A percentile compares a stretch with the other conserved stretches of the same genome.
Conservation (phyloP, 2,797 vertebrate species). For the Sphenopsis melanotis region DNA sequence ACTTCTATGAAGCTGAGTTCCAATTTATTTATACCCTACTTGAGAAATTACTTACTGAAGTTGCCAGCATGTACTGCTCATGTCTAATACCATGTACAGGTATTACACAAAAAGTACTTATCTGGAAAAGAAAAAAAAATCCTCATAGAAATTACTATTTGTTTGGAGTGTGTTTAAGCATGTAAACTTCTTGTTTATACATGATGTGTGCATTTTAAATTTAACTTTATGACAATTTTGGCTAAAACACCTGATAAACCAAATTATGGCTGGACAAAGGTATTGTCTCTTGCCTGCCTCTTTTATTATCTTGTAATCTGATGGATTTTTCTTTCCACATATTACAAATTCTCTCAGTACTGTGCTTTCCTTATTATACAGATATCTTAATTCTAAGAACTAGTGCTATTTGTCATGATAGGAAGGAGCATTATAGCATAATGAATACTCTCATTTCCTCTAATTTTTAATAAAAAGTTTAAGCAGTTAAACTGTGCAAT, state of each 20-base stretch:
- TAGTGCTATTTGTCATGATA: slow-evolving; percentile 43
- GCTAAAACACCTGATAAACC: neutral
- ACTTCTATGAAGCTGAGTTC: neutral
- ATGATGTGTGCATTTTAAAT: neutral
- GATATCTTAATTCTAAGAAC: slow-evolving; percentile 32
- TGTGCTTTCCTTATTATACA: neutral
- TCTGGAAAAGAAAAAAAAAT: neutral
- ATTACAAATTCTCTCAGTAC: neutral
- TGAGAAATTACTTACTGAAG: neutral
- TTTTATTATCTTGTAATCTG: slow-evolving; percentile 10
- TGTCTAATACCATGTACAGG: neutral
- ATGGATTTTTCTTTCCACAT: neutral
- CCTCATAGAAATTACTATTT: neutral
- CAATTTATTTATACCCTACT: neutral
- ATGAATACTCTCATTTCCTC: slow-evolving; percentile 61
- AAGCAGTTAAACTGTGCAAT: slow-evolving; percentile 59
- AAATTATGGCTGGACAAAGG: neutral
- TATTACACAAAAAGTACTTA: neutral
- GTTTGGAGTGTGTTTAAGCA: neutral
- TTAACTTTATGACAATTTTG: neutral
- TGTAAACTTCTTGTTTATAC: neutral
- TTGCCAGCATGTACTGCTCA: neutral
- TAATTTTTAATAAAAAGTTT: slow-evolving; percentile 65
- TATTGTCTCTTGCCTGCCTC: neutral
- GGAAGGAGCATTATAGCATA: slow-evolving; percentile 43